Evolutionary conservation across 2,113 vertebrate species (phyloP).

Genomic region (Elgaria multicarinata): DNA sequence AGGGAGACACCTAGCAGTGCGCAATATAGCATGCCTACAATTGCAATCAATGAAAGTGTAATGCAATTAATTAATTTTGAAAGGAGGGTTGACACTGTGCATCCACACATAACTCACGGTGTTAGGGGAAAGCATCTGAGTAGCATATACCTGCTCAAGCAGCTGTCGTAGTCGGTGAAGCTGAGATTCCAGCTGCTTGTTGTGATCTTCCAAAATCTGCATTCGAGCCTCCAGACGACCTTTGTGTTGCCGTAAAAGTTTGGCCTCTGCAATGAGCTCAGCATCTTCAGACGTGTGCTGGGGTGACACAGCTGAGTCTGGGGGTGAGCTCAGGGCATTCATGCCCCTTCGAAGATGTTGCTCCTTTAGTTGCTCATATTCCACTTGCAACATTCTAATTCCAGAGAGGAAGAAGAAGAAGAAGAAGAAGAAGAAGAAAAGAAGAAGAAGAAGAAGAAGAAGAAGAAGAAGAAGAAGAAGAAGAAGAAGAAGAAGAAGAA

Average conservation of each 20-base stretch:
- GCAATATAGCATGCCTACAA: not conserved
- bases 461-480: too few relatives aligned
- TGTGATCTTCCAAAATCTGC: conserved; percentile 98
- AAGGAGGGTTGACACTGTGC: not conserved
- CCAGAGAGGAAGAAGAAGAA: not conserved
- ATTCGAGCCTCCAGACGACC: conserved; percentile 95
- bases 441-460: too few relatives aligned
- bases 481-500: too few relatives aligned
- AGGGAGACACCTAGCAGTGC: not conserved
- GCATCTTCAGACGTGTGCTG: conserved; percentile 86
- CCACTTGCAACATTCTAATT: conserved; percentile 86
- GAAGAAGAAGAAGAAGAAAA: too few relatives aligned
- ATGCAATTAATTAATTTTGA: not conserved
- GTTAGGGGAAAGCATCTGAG: fast-evolving
- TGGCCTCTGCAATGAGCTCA: conserved; percentile 86
- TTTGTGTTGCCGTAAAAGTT: conserved; percentile 95
- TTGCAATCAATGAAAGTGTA: not conserved
- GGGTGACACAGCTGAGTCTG: conserved; percentile 76
- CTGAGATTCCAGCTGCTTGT: conserved; percentile 96
- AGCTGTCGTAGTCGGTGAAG: conserved; percentile 93
- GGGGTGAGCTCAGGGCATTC: conserved; percentile 76
- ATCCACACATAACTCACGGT: not conserved
- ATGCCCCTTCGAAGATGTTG: conserved; percentile 85
- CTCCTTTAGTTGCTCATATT: conserved; percentile 93
- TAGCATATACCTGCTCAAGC: conserved; percentile 88